A percentile compares a stretch with the other conserved stretches of the same genome.
Evolutionary conservation across 2,888 invertebrate species (phyloP).

Genomic region (Serripes groenlandicus): DNA sequence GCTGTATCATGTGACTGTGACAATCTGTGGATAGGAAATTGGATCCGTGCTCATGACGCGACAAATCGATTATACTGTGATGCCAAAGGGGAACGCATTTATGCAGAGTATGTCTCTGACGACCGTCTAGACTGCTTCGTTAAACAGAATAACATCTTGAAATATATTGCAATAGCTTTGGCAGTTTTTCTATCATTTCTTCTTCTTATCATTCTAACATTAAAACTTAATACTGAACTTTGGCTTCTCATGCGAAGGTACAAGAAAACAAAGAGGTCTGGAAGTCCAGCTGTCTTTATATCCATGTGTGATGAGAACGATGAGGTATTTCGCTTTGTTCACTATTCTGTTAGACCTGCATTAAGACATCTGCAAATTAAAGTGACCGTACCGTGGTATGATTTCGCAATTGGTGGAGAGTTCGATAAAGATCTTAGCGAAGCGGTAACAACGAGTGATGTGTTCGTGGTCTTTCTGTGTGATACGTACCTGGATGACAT

Average conservation of each 20-base stretch:
- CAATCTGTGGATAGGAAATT: conserved; percentile 47
- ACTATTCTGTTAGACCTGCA: background rate
- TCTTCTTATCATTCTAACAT: background rate
- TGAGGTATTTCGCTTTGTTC: background rate
- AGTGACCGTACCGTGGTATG: conserved; percentile 4
- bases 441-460: background rate
- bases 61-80: conserved; percentile 12
- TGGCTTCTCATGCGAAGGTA: background rate
- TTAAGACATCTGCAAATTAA: background rate
- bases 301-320: conserved; percentile 33
- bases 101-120: background rate
- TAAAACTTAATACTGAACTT: background rate
- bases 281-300: background rate
- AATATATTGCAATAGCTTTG: background rate
- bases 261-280: background rate
- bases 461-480: conserved; percentile 18
- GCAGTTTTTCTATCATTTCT: background rate
- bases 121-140: background rate
- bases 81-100: background rate
- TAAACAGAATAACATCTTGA: background rate
- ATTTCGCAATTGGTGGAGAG: background rate
- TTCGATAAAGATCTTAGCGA: background rate
- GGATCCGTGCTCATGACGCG: conserved; percentile 37
- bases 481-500: background rate
- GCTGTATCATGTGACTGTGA: conserved; percentile 40